Conservation (phyloP, 2,797 vertebrate species). For the Helicolenus hilgendorfi region DNA sequence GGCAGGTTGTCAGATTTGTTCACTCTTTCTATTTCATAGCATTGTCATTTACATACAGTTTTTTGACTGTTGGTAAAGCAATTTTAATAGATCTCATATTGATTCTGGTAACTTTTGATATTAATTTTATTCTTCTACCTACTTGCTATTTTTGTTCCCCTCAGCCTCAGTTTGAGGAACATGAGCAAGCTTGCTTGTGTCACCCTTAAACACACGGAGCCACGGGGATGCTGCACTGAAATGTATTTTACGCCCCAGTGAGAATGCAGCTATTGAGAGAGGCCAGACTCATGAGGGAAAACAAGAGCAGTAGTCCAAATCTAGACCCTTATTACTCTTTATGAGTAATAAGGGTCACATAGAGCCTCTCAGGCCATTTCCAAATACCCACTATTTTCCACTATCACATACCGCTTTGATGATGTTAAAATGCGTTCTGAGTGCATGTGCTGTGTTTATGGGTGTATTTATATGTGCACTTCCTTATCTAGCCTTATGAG, state of each 20-base stretch:
- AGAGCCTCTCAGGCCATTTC: slow-evolving; percentile 63
- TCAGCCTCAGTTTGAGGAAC: neutral
- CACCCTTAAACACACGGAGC: slow-evolving; percentile 7
- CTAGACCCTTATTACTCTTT: slow-evolving; percentile 50
- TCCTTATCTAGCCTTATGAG: neutral
- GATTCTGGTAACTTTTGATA: neutral
- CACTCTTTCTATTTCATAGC: neutral
- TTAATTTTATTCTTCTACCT: neutral
- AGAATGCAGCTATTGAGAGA: slow-evolving; percentile 44
- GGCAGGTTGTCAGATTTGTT: neutral
- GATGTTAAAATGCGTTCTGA: slow-evolving; percentile 8
- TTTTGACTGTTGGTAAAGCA: neutral
- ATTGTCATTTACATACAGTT: neutral
- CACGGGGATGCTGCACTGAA: slow-evolving; percentile 15
- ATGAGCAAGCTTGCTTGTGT: neutral
- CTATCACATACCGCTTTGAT: slow-evolving; percentile 29
- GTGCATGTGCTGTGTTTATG: slow-evolving; percentile 2
- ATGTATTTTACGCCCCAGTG: slow-evolving; percentile 59
- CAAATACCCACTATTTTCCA: slow-evolving; percentile 68
- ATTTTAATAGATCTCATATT: neutral
- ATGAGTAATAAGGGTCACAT: slow-evolving; percentile 64
- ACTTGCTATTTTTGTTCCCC: neutral
- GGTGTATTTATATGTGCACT: neutral
- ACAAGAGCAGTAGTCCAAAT: slow-evolving; percentile 57
- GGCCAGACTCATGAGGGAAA: slow-evolving; percentile 44